Base-by-base conservation (phyloP, 2,113 vertebrate genomes). In the Gallinago jamesoni region DNA sequence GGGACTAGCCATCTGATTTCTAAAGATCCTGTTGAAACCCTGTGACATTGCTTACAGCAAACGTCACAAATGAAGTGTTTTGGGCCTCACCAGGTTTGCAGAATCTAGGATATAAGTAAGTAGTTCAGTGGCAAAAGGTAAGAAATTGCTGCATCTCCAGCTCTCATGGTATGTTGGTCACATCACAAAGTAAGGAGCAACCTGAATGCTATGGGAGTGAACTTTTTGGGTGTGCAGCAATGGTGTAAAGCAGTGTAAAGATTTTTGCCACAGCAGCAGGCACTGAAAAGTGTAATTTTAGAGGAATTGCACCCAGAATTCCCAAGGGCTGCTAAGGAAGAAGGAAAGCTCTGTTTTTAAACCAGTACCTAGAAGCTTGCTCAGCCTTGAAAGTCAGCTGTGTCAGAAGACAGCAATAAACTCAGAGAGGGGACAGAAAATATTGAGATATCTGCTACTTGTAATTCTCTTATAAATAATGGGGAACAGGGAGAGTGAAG, bases 191-290 rank as follows among this genome's bases (percentile, higher is more conserved):
- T 14, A 27, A 82, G 21, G 22, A 82, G 6, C 35, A 56, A 31
- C 11, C 12, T 63, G 23, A 87, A 77, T 3, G 18, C 6, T 75
- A 11, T 66, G 9, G 5, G 7, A 31, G 22, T 35, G 67, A 64
- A 45, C 23, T 39, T 78, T 92, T 14, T 28, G 66, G 72, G 6
- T 18, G n/a, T 18, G 6, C 4, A 62, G 1, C 16, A n/a, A n/a
- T 16, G 16, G 14, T 53, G 9, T 18, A 66, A 19, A 60, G 21
- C 12, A 85, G 17, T 0, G 0, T 35, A 72, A 90, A 8, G 16
- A 62, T 77, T 37, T 83, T 17, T 50, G 22, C 22, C n/a, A 31
- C 19, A 53, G 20, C 45, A 53, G 27, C 18, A 39, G 50, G 11
- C 50, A 45, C 21, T 47, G 18, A 41, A 21, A 86, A 73, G 8